Evolutionary conservation across 2,888 invertebrate species (phyloP), one percentile per base, ranked within the genome.

Genomic region (Pristionchus entomophagus): DNA sequence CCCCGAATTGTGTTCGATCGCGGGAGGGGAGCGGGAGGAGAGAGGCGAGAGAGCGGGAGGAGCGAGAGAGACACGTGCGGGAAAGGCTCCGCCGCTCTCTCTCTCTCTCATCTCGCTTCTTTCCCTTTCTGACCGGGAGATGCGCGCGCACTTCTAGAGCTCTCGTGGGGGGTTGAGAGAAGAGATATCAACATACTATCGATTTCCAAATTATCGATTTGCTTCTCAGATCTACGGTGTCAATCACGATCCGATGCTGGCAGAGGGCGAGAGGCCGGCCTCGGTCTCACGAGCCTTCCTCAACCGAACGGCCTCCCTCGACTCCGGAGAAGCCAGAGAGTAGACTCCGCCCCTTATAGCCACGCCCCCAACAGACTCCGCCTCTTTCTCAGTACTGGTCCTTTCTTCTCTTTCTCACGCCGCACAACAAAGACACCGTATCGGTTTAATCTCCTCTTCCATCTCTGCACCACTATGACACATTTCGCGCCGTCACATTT

Each of bases 171-270:
- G n/a, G n/a, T n/a, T n/a, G n/a, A n/a, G n/a, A n/a, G n/a, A n/a
- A n/a, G n/a, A n/a, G n/a, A n/a, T n/a, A n/a, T n/a, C n/a, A n/a
- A n/a, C n/a, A n/a, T n/a, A n/a, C n/a, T n/a, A n/a, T n/a, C n/a
- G n/a, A n/a, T n/a, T n/a, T 29, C 12, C 32, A 12, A 29, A 65
- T 65, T 12, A 65, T 65, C 65, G 29, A 65, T 35, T 35, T 12
- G 26, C 4, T 2, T 49, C 22, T 14, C 56, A 97, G 95, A 98
- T 99, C 93, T 99, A 99, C 95, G 99, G 99, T 91, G 97, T 98
- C 35, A 92, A 92, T 88, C 92, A 93, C 86, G 90, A 90, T 69
- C 93, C 93, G 32, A 93, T 93, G 93, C 89, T 93, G 38, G 87
- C 88, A n/a, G 93, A 93, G 81, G 88, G 88, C 59, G 92, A 93